phyloP scores from a whole-genome alignment of 2,888 invertebrate species.

The Prosapia bicincta region DNA sequence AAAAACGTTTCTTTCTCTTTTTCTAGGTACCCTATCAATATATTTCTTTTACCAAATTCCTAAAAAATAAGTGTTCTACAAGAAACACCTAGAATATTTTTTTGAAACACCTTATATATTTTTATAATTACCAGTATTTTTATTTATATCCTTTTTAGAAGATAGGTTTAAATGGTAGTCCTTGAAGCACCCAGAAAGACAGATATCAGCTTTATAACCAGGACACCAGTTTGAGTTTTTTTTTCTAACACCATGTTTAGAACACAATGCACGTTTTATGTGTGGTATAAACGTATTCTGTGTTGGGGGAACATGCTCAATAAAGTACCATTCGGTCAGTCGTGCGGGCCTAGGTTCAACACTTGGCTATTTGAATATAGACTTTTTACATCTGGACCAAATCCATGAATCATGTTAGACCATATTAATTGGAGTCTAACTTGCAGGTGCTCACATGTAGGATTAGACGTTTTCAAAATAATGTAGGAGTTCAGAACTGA shows the following conservation, averaged over 20 bases:
- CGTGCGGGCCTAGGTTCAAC: constrained; percentile 10
- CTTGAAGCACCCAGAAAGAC: no score
- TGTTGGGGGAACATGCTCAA: constrained; percentile 4
- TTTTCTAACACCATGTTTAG: constrained; percentile 6
- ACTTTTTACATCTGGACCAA: neutral
- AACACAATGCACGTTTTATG: constrained; percentile 9
- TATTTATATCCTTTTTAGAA: no score
- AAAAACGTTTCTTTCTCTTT: no score
- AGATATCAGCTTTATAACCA: constrained; percentile 4
- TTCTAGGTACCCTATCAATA: no score
- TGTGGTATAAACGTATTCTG: neutral
- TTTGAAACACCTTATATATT: no score
- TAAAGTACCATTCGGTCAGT: constrained; percentile 12
- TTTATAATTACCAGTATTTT: no score
- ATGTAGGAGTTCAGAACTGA: constrained; percentile 14
- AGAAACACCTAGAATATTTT: no score
- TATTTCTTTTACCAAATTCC: no score
- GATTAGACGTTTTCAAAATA: constrained; percentile 5
- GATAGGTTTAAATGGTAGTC: no score
- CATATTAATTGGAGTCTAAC: constrained; percentile 1
- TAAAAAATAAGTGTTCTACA: no score
- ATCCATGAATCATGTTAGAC: neutral
- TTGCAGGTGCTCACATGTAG: neutral
- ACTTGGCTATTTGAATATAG: constrained; percentile 3
- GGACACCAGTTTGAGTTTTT: constrained; percentile 7